Conservation (phyloP, 2,888 invertebrate species). For the Panzeria rudis region DNA sequence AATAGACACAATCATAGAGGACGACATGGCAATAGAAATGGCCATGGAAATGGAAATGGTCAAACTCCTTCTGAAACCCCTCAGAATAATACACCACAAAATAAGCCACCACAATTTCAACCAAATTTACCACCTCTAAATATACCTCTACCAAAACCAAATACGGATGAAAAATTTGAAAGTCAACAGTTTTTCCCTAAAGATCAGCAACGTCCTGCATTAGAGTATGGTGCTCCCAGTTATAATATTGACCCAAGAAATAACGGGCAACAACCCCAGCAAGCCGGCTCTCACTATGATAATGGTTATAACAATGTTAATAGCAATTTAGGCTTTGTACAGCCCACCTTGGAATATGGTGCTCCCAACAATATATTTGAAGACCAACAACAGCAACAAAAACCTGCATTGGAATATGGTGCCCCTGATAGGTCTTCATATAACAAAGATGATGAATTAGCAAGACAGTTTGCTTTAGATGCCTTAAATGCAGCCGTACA, state of each 20-base stretch:
- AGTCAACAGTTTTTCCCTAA: constrained; percentile 47
- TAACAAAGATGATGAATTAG: constrained; percentile 60
- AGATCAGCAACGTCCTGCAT: constrained; percentile 21
- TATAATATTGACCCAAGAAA: constrained; percentile 45
- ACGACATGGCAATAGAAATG: constrained; percentile 35
- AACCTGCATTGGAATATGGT: constrained; percentile 70
- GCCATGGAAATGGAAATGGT: constrained; percentile 38
- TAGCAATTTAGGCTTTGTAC: constrained; percentile 1
- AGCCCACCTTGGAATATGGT: constrained; percentile 76
- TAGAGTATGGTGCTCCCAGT: constrained; percentile 45
- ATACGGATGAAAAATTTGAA: constrained; percentile 67
- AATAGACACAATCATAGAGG: constrained; percentile 50
- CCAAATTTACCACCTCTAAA: constrained; percentile 51
- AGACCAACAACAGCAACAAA: constrained; percentile 37
- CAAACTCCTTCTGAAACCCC: constrained; percentile 26
- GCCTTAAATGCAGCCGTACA: constrained; percentile 73
- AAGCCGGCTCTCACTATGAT: constrained; percentile 1
- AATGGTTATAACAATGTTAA: not conserved
- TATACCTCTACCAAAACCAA: constrained; percentile 49
- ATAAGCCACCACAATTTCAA: constrained; percentile 42
- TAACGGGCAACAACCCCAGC: constrained; percentile 6
- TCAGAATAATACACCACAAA: constrained; percentile 37
- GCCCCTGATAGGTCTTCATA: constrained; percentile 70
- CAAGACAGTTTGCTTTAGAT: constrained; percentile 72
- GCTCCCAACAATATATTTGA: constrained; percentile 71